Evolutionary conservation across 2,797 vertebrate species (phyloP).

Genomic region (Micrastur ruficollis): DNA sequence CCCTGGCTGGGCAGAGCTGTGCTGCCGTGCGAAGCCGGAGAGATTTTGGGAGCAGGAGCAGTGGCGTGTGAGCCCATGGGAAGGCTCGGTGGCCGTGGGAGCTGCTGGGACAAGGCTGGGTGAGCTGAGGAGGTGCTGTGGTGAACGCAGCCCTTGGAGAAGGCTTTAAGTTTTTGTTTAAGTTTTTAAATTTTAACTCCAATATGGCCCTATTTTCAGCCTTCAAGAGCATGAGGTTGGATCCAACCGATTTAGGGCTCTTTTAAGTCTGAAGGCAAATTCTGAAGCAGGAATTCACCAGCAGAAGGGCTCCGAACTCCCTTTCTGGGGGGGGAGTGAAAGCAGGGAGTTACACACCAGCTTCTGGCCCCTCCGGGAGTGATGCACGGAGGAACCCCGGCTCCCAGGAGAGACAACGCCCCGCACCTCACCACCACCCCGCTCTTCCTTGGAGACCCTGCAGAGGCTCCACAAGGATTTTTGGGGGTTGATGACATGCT

Average conservation of each 20-base stretch:
- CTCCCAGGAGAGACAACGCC: fast-evolving
- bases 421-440: fast-evolving
- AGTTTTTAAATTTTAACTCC: background rate
- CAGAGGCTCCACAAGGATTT: fast-evolving
- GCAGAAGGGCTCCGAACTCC: background rate
- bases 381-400: background rate
- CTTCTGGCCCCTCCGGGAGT: fast-evolving
- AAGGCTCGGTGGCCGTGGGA: background rate
- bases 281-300: fast-evolving
- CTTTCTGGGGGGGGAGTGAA: background rate
- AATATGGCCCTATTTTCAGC: background rate
- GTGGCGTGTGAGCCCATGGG: fast-evolving
- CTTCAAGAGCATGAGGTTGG: fast-evolving
- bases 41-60: background rate
- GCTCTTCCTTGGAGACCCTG: background rate
- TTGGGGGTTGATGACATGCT: fast-evolving
- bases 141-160: background rate
- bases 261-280: background rate
- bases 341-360: background rate
- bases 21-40: fast-evolving
- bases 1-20: background rate
- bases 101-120: background rate
- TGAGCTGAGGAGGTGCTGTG: background rate
- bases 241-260: background rate
- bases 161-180: background rate